A percentile compares a stretch with the other conserved stretches of the same genome.
Evolutionary conservation across 2,888 invertebrate species (phyloP).

Genomic region (Psylliodes chrysocephalus): DNA sequence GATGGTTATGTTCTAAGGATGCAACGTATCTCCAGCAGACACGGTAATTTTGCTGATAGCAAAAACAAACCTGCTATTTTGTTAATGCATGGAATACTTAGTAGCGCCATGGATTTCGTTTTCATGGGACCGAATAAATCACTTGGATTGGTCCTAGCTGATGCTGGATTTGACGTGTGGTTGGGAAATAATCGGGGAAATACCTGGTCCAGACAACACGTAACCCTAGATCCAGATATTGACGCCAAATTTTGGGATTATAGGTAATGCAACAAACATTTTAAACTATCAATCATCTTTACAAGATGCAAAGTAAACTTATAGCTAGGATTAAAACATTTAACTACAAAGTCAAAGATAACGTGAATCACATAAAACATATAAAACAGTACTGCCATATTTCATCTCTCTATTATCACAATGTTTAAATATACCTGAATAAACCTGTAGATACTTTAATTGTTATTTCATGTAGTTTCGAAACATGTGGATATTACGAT

Average conservation of each 20-base stretch:
- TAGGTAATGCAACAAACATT: conserved; percentile 51
- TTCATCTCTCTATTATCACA: too few species aligned
- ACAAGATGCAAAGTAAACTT: too few species aligned
- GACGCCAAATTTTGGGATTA: conserved; percentile 71
- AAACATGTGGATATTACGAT: conserved; percentile 82
- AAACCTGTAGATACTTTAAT: too few species aligned
- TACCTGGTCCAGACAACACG: conserved; percentile 71
- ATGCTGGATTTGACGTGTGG: conserved; percentile 81
- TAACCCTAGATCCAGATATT: conserved; percentile 61
- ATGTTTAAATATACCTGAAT: too few species aligned
- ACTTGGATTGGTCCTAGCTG: conserved; percentile 69
- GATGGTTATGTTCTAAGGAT: conserved; percentile 83
- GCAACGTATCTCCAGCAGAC: conserved; percentile 71
- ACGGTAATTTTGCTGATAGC: conserved; percentile 44
- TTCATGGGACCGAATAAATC: conserved; percentile 75
- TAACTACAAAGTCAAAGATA: too few species aligned
- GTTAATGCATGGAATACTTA: conserved; percentile 78
- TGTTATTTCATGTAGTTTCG: too few species aligned
- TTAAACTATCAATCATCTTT: too few species aligned
- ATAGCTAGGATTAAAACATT: too few species aligned
- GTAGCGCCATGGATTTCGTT: conserved; percentile 79
- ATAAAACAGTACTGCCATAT: too few species aligned
- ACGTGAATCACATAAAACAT: too few species aligned
- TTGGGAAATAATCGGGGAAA: conserved; percentile 84
- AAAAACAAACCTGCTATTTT: conserved; percentile 68